Percentiles rank a stretch among this genome's conserved stretches.
Conservation (phyloP, 1,140 invertebrate species). For the Aporrectodea caliginosa region DNA sequence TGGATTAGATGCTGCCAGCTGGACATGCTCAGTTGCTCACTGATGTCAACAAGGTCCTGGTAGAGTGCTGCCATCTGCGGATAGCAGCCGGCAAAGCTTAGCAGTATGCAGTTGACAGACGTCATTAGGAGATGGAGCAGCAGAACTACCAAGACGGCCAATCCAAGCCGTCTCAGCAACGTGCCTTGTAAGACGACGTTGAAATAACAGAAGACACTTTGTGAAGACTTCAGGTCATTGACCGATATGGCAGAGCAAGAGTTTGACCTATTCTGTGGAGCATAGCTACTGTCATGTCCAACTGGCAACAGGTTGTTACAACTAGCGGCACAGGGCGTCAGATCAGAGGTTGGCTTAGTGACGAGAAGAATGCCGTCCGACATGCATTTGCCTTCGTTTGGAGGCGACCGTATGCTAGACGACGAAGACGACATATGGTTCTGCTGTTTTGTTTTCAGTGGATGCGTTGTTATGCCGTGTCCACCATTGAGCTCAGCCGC, state of each 20-base stretch:
- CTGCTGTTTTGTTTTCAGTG: too few relatives aligned
- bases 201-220: background rate
- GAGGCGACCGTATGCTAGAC: too few relatives aligned
- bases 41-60: background rate
- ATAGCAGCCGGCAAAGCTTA: background rate
- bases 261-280: background rate
- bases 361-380: background rate
- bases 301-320: background rate
- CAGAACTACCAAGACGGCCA: background rate
- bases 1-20: background rate
- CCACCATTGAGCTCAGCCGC: background rate
- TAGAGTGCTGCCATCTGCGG: background rate
- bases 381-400: background rate
- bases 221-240: background rate
- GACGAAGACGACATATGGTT: too few relatives aligned
- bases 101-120: background rate
- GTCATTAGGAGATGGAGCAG: background rate
- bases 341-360: background rate
- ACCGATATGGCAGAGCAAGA: background rate
- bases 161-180: background rate
- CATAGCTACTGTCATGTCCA: background rate
- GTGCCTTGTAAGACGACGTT: background rate
- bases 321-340: background rate
- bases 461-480: too few relatives aligned
- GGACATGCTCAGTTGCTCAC: background rate